A percentile compares a stretch with the other conserved stretches of the same genome.
These are phyloP conservation scores for Rhopilema esculentum DNA, from an alignment of 30 jellyfish, hydroid and myxozoan species.

Conservation along the genomic window DNA sequence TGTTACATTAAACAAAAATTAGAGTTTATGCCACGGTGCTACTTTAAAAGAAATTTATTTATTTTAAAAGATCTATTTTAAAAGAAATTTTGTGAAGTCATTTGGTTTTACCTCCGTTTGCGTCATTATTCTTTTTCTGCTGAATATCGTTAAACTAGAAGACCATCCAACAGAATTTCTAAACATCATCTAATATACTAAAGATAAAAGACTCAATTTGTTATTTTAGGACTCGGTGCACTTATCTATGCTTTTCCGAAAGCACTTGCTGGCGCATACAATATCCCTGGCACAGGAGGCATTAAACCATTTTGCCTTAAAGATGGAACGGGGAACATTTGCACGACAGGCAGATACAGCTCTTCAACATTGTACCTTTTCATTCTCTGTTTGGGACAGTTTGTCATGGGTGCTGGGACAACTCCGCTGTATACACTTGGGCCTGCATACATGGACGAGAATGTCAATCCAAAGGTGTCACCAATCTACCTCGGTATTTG, in stretches of 20 bases:
- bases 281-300: conserved; percentile 30
- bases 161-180: too few relatives aligned
- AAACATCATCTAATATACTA: too few relatives aligned
- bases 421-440: conserved; percentile 93
- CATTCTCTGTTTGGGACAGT: conserved; percentile 70
- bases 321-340: conserved; percentile 10
- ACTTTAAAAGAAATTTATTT: too few relatives aligned
- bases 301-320: conserved; percentile 19
- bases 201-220: too few relatives aligned
- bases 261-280: conserved; percentile 76
- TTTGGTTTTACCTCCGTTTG: too few relatives aligned
- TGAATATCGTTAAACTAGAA: too few relatives aligned
- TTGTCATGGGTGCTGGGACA: conserved; percentile 95
- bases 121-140: too few relatives aligned
- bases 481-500: conserved; percentile 92
- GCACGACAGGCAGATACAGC: conserved; percentile 4
- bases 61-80: too few relatives aligned
- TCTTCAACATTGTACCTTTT: conserved; percentile 34
- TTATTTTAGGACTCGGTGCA: conserved; percentile 89
- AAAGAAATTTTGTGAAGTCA: too few relatives aligned
- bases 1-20: too few relatives aligned
- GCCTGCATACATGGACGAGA: conserved; percentile 91
- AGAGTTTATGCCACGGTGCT: too few relatives aligned
- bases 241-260: conserved; percentile 86
- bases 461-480: conserved; percentile 86